phyloP scores from a whole-genome alignment of 2,113 vertebrate species.

The Cyprinus carpio region DNA sequence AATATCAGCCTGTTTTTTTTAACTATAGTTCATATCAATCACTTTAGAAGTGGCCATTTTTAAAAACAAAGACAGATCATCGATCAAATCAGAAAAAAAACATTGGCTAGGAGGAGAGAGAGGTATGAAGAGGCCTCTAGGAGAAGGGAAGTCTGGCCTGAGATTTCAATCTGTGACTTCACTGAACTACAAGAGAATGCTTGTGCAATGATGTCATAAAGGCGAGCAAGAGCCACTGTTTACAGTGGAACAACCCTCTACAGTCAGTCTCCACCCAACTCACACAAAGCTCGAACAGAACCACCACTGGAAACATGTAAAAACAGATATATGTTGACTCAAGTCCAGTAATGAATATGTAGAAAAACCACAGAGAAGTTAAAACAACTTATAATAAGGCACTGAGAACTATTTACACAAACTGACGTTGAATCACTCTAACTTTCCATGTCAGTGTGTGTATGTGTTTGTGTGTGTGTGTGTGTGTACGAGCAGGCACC shows the following conservation, averaged over 20 bases:
- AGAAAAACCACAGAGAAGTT: conserved; percentile 19
- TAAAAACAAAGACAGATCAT: not conserved
- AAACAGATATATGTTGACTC: conserved; percentile 31
- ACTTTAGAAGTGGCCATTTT: not conserved
- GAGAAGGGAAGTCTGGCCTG: not conserved
- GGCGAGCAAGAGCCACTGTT: not conserved
- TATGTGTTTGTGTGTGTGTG: conserved; percentile 56
- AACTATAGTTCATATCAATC: not conserved
- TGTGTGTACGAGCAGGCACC: conserved; percentile 56
- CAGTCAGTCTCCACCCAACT: not conserved
- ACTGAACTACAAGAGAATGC: conserved; percentile 16
- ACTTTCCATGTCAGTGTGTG: conserved; percentile 30
- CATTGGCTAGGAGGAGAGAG: not conserved
- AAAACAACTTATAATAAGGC: conserved; percentile 27
- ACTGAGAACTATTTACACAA: conserved; percentile 19
- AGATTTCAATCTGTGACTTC: conserved; percentile 29
- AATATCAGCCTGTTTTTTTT: not conserved
- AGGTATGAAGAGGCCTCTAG: not conserved
- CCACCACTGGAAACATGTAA: conserved; percentile 23
- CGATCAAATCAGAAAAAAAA: not conserved
- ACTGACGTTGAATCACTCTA: conserved; percentile 17
- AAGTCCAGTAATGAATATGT: conserved; percentile 36
- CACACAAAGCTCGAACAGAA: not conserved
- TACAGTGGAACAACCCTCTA: conserved; percentile 8
- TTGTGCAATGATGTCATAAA: conserved; percentile 35